A percentile compares a stretch with the other conserved stretches of the same genome.
Evolutionary conservation across 1,140 invertebrate species (phyloP).

Genomic region (Drosophila albomicans): DNA sequence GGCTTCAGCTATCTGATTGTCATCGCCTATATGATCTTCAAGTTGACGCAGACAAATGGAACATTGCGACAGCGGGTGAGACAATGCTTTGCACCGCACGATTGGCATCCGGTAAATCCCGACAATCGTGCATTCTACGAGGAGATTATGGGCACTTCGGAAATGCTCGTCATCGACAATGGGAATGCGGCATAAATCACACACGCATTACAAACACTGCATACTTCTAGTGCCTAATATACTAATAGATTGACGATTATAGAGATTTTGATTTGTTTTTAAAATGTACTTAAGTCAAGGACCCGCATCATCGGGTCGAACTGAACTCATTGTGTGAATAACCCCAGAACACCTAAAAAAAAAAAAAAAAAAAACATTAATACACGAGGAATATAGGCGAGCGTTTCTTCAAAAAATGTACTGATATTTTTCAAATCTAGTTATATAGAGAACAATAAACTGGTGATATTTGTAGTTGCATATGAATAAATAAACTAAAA

Average conservation of each 20-base stretch:
- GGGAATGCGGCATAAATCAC: conserved; percentile 45
- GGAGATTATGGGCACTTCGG: conserved; percentile 79
- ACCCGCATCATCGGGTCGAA: conserved; percentile 47
- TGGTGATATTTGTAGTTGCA: conserved; percentile 78
- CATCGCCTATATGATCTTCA: conserved; percentile 70
- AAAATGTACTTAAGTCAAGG: conserved; percentile 46
- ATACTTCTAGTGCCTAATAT: conserved; percentile 65
- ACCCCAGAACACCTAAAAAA: conserved; percentile 25
- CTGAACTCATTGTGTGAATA: conserved; percentile 58
- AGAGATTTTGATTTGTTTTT: conserved; percentile 11
- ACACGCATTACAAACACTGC: conserved; percentile 15
- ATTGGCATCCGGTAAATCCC: conserved; percentile 82
- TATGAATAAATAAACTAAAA: conserved; percentile 35
- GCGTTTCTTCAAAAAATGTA: conserved; percentile 58
- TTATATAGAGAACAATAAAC: conserved; percentile 75
- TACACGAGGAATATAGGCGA: conserved; percentile 12
- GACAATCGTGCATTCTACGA: conserved; percentile 78
- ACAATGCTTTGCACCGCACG: conserved; percentile 77
- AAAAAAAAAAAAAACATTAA: background rate
- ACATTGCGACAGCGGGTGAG: conserved; percentile 56
- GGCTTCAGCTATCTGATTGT: conserved; percentile 58
- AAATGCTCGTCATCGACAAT: conserved; percentile 78
- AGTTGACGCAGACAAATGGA: conserved; percentile 69
- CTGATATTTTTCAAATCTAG: conserved; percentile 79
- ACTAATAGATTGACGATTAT: background rate